Percentiles rank a stretch among this genome's conserved stretches.
phyloP scores from a whole-genome alignment of 2,888 invertebrate species.

The Oeneis ivallda region DNA sequence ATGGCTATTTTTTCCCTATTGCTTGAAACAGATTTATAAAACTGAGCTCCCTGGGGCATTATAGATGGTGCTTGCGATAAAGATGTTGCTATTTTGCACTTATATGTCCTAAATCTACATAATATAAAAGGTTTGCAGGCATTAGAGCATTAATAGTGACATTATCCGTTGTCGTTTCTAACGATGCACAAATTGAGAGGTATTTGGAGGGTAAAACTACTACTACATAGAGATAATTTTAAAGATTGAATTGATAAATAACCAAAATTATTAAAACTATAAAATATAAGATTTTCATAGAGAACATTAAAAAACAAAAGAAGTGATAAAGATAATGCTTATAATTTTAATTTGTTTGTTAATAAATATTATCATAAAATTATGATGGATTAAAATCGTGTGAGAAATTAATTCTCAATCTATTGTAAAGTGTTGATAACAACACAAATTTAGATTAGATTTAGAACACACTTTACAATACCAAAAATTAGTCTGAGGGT shows the following conservation, averaged over 20 bases:
- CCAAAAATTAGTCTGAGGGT: neutral
- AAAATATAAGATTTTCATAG: neutral
- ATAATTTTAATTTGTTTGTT: too few relatives aligned
- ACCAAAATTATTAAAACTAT: too few relatives aligned
- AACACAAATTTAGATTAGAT: too few relatives aligned
- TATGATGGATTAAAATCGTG: too few relatives aligned
- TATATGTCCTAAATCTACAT: slow-evolving; percentile 31
- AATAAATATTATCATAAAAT: too few relatives aligned
- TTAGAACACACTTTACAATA: neutral
- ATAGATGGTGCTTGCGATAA: slow-evolving; percentile 47
- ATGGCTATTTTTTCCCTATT: slow-evolving; percentile 61
- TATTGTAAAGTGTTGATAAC: too few relatives aligned
- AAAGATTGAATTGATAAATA: too few relatives aligned
- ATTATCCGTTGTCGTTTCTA: neutral
- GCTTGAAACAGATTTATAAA: slow-evolving; percentile 65
- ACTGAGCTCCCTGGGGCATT: slow-evolving; percentile 52
- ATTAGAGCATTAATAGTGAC: neutral
- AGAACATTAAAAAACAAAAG: neutral
- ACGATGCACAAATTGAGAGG: neutral
- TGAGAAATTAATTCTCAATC: too few relatives aligned
- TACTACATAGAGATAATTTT: too few relatives aligned
- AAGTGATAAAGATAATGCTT: neutral
- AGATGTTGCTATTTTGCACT: slow-evolving; percentile 30
- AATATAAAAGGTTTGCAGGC: too few relatives aligned
- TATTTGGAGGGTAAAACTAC: neutral